These are phyloP conservation scores for Amphiprion clarkii DNA, from an alignment of 2,797 vertebrate genomes.

Conservation along the genomic window DNA sequence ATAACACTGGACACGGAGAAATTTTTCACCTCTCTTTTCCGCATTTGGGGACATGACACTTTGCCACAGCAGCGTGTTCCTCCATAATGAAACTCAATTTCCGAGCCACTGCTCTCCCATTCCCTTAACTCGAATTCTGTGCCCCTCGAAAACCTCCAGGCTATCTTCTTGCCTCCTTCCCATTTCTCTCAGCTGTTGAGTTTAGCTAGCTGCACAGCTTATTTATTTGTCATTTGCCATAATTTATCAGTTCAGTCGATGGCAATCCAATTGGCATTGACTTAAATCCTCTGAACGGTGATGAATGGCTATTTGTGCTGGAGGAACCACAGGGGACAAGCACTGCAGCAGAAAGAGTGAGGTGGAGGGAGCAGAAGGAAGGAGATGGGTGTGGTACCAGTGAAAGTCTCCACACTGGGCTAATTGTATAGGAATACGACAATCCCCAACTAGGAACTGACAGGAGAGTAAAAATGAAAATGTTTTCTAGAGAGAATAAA, in stretches of 20 bases:
- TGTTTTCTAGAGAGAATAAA: background rate
- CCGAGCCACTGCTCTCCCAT: constrained; percentile 31
- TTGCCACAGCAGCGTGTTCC: constrained; percentile 35
- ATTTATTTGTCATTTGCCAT: constrained; percentile 67
- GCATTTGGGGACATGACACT: constrained; percentile 13
- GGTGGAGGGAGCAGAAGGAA: constrained; percentile 34
- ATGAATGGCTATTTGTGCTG: constrained; percentile 68
- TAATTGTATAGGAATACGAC: background rate
- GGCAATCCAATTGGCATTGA: constrained; percentile 71
- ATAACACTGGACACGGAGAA: constrained; percentile 38
- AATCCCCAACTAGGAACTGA: background rate
- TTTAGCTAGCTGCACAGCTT: constrained; percentile 40
- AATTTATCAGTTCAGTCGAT: constrained; percentile 68
- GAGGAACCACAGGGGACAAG: constrained; percentile 41
- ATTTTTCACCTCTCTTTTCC: constrained; percentile 35
- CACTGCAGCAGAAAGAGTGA: constrained; percentile 53
- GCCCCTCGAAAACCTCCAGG: constrained; percentile 23
- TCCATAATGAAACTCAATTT: constrained; percentile 58
- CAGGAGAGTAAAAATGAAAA: background rate
- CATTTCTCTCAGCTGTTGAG: constrained; percentile 21
- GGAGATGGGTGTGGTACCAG: constrained; percentile 50
- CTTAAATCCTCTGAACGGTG: constrained; percentile 53
- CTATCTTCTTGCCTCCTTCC: constrained; percentile 21
- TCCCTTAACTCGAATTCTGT: constrained; percentile 28
- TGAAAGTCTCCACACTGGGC: constrained; percentile 14